These are phyloP conservation scores for Allygus modestus DNA, from an alignment of 2,888 invertebrate genomes.

Conservation along the genomic window DNA sequence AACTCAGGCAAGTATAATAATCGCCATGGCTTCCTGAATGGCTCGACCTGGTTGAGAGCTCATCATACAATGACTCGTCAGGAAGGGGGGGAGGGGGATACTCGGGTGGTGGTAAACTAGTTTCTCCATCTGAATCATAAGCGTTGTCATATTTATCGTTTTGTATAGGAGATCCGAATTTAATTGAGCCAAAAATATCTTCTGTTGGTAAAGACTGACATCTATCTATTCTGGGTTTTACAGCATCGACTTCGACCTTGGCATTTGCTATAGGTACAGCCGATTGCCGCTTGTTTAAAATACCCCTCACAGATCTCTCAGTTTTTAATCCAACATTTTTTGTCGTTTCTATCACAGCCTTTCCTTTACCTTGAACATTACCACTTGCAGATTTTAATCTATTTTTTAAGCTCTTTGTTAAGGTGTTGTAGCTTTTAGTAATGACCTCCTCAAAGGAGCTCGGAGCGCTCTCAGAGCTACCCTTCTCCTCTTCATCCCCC, in stretches of 20 bases:
- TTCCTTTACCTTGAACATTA: slow-evolving; percentile 77
- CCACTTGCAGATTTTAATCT: slow-evolving; percentile 76
- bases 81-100: slow-evolving; percentile 80
- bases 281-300: slow-evolving; percentile 72
- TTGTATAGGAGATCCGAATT: slow-evolving; percentile 80
- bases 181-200: slow-evolving; percentile 81
- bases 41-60: slow-evolving; percentile 74
- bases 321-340: slow-evolving; percentile 77
- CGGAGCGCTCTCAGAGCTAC: slow-evolving; percentile 11
- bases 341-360: slow-evolving; percentile 82
- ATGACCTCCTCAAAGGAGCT: slow-evolving; percentile 68
- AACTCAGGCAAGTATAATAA: slow-evolving; percentile 60
- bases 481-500: slow-evolving; percentile 30
- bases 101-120: slow-evolving; percentile 78
- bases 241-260: slow-evolving; percentile 71
- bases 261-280: slow-evolving; percentile 69
- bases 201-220: slow-evolving; percentile 79
- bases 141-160: slow-evolving; percentile 74
- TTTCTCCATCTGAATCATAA: slow-evolving; percentile 72
- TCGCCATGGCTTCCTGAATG: slow-evolving; percentile 67
- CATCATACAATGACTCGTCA: slow-evolving; percentile 78
- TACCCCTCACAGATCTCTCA: slow-evolving; percentile 74
- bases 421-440: slow-evolving; percentile 71
- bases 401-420: slow-evolving; percentile 74
- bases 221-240: slow-evolving; percentile 72